Conservation (phyloP, 2,113 vertebrate species). For the Sinocyclocheilus anshuiensis region DNA sequence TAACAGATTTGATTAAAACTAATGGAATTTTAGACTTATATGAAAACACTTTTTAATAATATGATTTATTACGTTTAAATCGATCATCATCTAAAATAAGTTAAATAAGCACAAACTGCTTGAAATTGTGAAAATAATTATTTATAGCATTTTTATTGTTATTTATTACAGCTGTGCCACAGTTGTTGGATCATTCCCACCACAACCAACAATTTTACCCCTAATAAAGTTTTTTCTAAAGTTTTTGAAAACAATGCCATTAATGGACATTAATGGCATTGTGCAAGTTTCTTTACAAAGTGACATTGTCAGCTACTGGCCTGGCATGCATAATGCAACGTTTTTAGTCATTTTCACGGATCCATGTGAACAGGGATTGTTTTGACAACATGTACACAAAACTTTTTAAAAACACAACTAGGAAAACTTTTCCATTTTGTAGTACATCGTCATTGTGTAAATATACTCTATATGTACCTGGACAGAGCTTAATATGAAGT, state of each 20-base stretch:
- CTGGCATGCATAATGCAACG: too few species aligned
- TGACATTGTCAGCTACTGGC: too few species aligned
- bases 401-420: too few species aligned
- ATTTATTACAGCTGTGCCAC: neutral
- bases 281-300: too few species aligned
- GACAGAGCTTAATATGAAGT: neutral
- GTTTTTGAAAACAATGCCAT: too few species aligned
- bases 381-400: too few species aligned
- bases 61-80: neutral
- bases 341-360: too few species aligned
- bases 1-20: neutral
- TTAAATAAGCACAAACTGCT: neutral
- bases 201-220: neutral
- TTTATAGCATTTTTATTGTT: neutral
- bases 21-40: neutral
- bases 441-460: too few species aligned
- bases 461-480: neutral
- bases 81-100: neutral
- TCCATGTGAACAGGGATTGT: too few species aligned
- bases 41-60: neutral
- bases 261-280: too few species aligned
- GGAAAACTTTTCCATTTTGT: too few species aligned
- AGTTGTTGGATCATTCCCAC: neutral
- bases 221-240: too few species aligned
- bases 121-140: neutral